Conservation (phyloP, 2,888 invertebrate species). For the Drosophila yooni region DNA sequence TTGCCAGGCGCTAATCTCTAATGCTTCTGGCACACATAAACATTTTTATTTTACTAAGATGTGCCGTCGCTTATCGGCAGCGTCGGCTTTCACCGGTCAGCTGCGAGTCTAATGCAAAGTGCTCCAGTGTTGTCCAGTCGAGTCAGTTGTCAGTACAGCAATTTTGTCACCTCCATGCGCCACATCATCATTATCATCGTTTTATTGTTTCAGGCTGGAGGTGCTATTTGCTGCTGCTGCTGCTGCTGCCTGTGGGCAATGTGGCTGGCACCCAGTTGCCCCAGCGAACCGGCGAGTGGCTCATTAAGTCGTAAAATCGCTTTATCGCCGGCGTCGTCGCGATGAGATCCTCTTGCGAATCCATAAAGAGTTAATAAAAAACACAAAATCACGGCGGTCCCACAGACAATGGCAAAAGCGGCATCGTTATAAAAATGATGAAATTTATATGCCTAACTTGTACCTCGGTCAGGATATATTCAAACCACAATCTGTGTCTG, state of each 20-base stretch:
- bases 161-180: constrained; percentile 76
- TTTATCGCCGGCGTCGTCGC: constrained; percentile 65
- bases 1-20: constrained; percentile 54
- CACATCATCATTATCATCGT: constrained; percentile 74
- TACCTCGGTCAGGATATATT: constrained; percentile 33
- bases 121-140: constrained; percentile 11
- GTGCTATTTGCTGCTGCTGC: constrained; percentile 6
- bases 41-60: constrained; percentile 61
- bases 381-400: constrained; percentile 72
- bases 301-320: constrained; percentile 78
- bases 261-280: constrained; percentile 78
- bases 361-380: constrained; percentile 79
- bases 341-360: constrained; percentile 66
- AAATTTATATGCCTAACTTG: constrained; percentile 72
- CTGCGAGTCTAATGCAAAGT: constrained; percentile 30
- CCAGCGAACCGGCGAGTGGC: constrained; percentile 68
- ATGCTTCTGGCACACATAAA: constrained; percentile 57
- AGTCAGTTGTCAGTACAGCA: constrained; percentile 60
- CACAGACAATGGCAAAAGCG: constrained; percentile 46
- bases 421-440: constrained; percentile 63
- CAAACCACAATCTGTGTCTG: constrained; percentile 47
- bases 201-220: constrained; percentile 64
- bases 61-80: constrained; percentile 45
- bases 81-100: constrained; percentile 25
- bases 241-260: constrained; percentile 58